phyloP scores from a whole-genome alignment of 2,113 vertebrate species.

The Chunga burmeisteri region DNA sequence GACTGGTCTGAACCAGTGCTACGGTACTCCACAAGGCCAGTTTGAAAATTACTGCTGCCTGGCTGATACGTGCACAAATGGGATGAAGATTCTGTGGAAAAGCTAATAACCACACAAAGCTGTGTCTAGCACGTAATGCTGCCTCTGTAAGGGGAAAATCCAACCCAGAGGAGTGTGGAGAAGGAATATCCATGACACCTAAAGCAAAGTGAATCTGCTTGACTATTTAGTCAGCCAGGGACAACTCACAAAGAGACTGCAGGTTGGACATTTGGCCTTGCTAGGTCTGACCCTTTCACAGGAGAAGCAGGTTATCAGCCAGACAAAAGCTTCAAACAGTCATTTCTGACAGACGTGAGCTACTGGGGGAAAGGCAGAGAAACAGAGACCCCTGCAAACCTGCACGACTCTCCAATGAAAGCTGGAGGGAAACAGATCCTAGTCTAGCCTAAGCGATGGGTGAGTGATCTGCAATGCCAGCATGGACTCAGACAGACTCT shows the following conservation, averaged over 20 bases:
- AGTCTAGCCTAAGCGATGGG: background rate
- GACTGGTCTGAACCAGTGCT: background rate
- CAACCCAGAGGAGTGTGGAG: background rate
- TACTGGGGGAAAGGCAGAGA: background rate
- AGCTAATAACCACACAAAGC: background rate
- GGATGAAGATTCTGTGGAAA: background rate
- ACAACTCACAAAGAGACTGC: background rate
- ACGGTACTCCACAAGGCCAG: background rate
- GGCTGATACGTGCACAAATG: accelerated
- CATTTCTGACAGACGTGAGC: background rate
- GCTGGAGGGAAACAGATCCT: background rate
- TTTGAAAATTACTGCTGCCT: background rate
- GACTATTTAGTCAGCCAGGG: background rate
- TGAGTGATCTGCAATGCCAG: background rate
- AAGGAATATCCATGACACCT: background rate
- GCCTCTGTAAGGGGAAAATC: background rate
- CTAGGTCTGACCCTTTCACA: background rate
- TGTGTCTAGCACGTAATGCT: background rate
- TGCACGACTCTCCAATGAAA: background rate
- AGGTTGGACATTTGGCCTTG: background rate
- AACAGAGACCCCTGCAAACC: background rate
- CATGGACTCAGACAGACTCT: background rate
- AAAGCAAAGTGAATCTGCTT: background rate
- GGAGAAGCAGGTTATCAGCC: background rate
- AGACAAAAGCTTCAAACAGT: background rate